Conservation (phyloP, 2,888 invertebrate genomes). For the Drosophila mimica region DNA sequence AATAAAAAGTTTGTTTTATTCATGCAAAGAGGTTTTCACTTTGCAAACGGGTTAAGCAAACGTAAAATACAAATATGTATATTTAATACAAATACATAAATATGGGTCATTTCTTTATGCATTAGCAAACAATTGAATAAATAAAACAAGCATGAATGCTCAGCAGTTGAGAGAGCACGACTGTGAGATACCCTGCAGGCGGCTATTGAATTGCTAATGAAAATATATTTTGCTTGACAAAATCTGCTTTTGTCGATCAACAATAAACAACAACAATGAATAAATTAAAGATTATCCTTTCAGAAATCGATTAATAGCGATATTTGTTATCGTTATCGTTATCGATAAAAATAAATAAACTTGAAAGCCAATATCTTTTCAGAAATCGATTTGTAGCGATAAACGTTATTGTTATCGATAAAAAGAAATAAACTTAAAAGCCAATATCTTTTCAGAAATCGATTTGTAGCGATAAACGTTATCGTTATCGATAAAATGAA, state of each 20-base stretch:
- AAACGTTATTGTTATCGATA: no score
- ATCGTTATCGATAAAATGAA: not conserved
- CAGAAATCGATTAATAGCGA: no score
- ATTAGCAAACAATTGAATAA: conserved; percentile 47
- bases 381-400: no score
- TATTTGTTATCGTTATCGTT: no score
- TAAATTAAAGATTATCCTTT: no score
- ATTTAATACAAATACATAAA: conserved; percentile 58
- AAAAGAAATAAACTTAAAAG: no score
- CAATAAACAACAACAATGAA: not conserved
- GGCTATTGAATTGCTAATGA: not conserved
- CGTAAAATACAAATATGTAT: conserved; percentile 62
- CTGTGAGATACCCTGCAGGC: not conserved
- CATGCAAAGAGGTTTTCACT: conserved; percentile 63
- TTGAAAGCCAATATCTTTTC: no score
- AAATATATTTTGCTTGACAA: not conserved
- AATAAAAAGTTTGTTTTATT: conserved; percentile 51
- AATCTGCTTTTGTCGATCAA: not conserved
- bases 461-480: not conserved
- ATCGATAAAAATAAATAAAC: no score
- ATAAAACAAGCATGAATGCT: not conserved
- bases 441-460: not conserved
- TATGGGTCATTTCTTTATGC: conserved; percentile 74
- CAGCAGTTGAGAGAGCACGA: not conserved
- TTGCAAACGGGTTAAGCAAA: conserved; percentile 59